A percentile compares a stretch with the other conserved stretches of the same genome.
phyloP scores from a whole-genome alignment of 2,113 vertebrate species.

The Pelobates fuscus region DNA sequence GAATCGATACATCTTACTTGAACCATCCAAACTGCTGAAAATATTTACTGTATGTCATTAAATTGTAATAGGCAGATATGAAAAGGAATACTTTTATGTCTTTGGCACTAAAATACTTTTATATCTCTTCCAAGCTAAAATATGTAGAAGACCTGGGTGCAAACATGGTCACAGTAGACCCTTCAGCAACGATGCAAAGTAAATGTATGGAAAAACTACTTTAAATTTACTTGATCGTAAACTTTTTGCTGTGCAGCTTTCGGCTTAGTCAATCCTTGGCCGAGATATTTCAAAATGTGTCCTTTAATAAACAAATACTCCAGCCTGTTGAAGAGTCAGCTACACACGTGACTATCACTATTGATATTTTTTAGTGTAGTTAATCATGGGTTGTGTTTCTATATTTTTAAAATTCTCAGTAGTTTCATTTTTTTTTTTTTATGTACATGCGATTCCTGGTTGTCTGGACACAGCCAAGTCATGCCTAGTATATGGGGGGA shows the following conservation, averaged over 20 bases:
- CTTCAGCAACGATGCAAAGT: not conserved
- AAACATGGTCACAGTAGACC: not conserved
- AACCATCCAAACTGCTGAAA: constrained; percentile 35
- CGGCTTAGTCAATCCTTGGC: too few species aligned
- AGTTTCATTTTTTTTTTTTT: too few species aligned
- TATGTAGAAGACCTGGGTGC: not conserved
- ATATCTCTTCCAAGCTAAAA: constrained; percentile 9
- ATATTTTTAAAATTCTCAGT: too few species aligned
- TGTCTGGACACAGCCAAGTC: too few species aligned
- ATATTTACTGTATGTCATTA: constrained; percentile 47
- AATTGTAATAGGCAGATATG: constrained; percentile 31
- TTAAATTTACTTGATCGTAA: not conserved
- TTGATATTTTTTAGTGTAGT: too few species aligned
- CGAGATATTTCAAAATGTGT: too few species aligned
- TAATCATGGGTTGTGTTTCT: too few species aligned
- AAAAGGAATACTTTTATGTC: constrained; percentile 31
- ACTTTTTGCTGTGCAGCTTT: not conserved
- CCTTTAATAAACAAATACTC: too few species aligned
- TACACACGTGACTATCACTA: too few species aligned
- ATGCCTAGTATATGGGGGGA: too few species aligned
- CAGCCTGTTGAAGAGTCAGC: too few species aligned
- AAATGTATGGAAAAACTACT: not conserved
- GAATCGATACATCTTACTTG: constrained; percentile 41
- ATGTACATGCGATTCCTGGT: too few species aligned
- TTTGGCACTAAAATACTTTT: constrained; percentile 22